A percentile compares a stretch with the other conserved stretches of the same genome.
phyloP scores from a whole-genome alignment of 2,888 invertebrate genomes.

The Malthinus flaveolus region DNA sequence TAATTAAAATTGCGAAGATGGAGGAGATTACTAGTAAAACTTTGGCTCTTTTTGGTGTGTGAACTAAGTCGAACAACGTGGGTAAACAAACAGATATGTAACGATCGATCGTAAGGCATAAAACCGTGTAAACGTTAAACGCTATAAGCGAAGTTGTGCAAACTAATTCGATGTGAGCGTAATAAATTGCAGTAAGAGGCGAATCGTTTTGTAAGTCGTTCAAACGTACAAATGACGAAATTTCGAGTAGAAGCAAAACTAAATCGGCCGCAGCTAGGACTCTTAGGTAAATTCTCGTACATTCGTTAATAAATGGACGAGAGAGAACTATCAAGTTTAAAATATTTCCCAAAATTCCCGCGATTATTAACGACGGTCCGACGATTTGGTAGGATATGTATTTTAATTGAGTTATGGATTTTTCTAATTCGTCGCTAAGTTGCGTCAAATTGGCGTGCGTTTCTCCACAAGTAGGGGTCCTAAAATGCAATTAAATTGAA shows the following conservation, averaged over 20 bases:
- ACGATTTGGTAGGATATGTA: conserved; percentile 33
- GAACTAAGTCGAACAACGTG: conserved; percentile 29
- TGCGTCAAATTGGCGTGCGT: neutral
- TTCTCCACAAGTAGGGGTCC: neutral
- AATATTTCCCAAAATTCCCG: conserved; percentile 34
- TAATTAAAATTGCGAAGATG: conserved; percentile 21
- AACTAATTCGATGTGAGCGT: conserved; percentile 35
- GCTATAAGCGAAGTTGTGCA: conserved; percentile 33
- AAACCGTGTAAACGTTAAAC: conserved; percentile 33
- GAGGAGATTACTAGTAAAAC: conserved; percentile 27
- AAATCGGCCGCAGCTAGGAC: conserved; percentile 33
- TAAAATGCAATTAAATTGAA: neutral
- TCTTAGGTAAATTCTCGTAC: conserved; percentile 32
- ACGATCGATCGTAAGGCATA: conserved; percentile 34
- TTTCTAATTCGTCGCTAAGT: neutral
- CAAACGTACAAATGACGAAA: conserved; percentile 32
- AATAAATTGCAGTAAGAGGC: conserved; percentile 27
- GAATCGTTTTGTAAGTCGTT: conserved; percentile 26
- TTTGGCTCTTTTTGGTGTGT: conserved; percentile 27
- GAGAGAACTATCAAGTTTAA: conserved; percentile 32
- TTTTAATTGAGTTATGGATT: conserved; percentile 13
- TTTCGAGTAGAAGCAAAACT: conserved; percentile 29
- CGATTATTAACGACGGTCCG: conserved; percentile 29
- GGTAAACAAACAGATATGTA: conserved; percentile 35
- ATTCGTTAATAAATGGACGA: conserved; percentile 32